These are phyloP conservation scores for Nematolebias whitei DNA, from an alignment of 2,113 vertebrate species.

Conservation along the genomic window DNA sequence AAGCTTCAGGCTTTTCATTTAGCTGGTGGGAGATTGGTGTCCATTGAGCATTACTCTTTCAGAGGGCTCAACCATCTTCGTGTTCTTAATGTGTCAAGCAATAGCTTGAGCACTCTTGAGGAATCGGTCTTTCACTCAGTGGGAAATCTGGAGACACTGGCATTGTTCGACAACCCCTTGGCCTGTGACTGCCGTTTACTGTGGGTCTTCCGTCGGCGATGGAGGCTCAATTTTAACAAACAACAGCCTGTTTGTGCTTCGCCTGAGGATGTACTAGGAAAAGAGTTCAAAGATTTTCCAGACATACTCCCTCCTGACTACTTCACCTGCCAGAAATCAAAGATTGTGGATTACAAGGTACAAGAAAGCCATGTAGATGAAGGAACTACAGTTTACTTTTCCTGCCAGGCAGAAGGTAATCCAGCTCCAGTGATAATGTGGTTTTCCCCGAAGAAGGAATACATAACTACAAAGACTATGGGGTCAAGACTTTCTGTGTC, in stretches of 20 bases:
- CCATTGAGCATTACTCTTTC: constrained; percentile 94
- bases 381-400: constrained; percentile 92
- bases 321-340: constrained; percentile 93
- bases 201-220: constrained; percentile 96
- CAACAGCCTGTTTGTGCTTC: constrained; percentile 92
- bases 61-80: constrained; percentile 93
- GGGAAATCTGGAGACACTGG: constrained; percentile 95
- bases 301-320: constrained; percentile 89
- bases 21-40: constrained; percentile 88
- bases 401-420: constrained; percentile 93
- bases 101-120: constrained; percentile 91
- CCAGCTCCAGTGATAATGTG: constrained; percentile 91
- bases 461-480: constrained; percentile 91
- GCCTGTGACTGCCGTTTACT: constrained; percentile 96
- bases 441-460: constrained; percentile 94
- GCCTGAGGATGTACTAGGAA: constrained; percentile 89
- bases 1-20: constrained; percentile 95
- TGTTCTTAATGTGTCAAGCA: constrained; percentile 94
- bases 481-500: constrained; percentile 91
- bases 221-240: constrained; percentile 95
- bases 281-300: constrained; percentile 97
- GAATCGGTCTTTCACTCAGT: constrained; percentile 96
- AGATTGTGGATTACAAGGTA: constrained; percentile 90
- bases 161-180: constrained; percentile 93
- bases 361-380: constrained; percentile 94